Conservation (phyloP, 2,113 vertebrate species). For the Bostrychus sinensis region DNA sequence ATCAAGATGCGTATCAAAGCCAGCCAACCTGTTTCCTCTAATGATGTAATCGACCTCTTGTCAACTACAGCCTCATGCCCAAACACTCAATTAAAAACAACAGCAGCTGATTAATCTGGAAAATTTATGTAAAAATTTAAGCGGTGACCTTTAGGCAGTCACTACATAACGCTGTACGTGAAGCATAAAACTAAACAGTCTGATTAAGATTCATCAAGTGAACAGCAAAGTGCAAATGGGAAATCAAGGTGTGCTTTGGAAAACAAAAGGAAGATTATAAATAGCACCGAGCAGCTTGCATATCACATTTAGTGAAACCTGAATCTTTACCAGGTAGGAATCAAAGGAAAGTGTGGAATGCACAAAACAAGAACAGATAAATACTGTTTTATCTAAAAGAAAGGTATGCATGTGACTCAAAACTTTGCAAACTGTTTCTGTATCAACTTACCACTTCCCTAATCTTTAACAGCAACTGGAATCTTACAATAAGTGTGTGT, state of each 20-base stretch:
- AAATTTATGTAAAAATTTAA: constrained; percentile 23
- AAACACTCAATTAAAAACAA: constrained; percentile 57
- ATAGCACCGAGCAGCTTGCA: no score
- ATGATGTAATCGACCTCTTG: constrained; percentile 54
- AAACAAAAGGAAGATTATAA: neutral
- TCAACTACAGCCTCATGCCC: constrained; percentile 7
- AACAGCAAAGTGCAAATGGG: neutral
- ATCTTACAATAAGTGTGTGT: no score
- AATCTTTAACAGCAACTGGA: no score
- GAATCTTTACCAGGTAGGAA: neutral
- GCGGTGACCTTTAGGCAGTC: constrained; percentile 29
- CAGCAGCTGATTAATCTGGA: constrained; percentile 36
- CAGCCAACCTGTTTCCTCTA: constrained; percentile 38
- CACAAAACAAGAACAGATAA: no score
- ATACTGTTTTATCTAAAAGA: no score
- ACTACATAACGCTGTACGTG: constrained; percentile 19
- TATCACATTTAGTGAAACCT: no score
- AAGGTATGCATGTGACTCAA: no score
- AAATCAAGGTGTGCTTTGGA: constrained; percentile 22
- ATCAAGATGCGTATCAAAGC: constrained; percentile 46
- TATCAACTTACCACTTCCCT: no score
- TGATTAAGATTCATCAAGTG: constrained; percentile 10
- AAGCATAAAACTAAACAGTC: constrained; percentile 27
- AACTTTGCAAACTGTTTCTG: no score
- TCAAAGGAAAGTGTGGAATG: neutral